Evolutionary conservation across 2,888 invertebrate genomes (phyloP), one percentile per base, ranked within the genome.

Genomic region (Thereva nobilitata): DNA sequence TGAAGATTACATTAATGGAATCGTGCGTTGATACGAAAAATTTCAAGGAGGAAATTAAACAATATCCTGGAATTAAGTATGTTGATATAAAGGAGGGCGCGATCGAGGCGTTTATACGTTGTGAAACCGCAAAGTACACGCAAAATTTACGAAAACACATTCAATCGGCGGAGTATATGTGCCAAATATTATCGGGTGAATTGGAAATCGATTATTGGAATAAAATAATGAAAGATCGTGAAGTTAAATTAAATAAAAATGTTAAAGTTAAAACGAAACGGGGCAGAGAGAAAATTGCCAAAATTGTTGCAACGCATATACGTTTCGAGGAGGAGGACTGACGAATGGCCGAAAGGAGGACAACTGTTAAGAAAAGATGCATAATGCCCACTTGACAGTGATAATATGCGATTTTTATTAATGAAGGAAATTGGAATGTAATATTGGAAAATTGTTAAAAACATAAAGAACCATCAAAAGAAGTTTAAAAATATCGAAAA

Each of bases 151-250:
- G 76, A 0, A 72, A 72, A 42, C 74, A 75, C 59, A 70, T 78
- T 9, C 75, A 65, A 10, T 78, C 78, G 49, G 78, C 80, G n/a
- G 80, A 80, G 68, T 76, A 77, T 65, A 74, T 76, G 40, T 76
- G 79, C 5, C 53, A 76, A 71, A 77, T 87, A 8, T 73, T 87
- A 65, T 73, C 80, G 71, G 91, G 87, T 1, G 84, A 87, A 1
- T 89, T 89, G 70, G 95, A 95, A 77, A 82, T 84, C 44, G 80
- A 82, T 34, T 95, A 96, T 80, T 95, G 95, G 94, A 80, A 86
- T 12, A 91, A 90, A 75, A 89, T 94, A 45, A 82, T 84, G 71
- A 79, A 80, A 8, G 88, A 89, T 75, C 83, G 80, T 3, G 79
- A 80, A 64, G 75, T 77, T 44, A 81, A 81, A 57, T 66, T 81